Evolutionary conservation across 2,113 vertebrate genomes (phyloP).

Genomic region (Phycodurus eques): DNA sequence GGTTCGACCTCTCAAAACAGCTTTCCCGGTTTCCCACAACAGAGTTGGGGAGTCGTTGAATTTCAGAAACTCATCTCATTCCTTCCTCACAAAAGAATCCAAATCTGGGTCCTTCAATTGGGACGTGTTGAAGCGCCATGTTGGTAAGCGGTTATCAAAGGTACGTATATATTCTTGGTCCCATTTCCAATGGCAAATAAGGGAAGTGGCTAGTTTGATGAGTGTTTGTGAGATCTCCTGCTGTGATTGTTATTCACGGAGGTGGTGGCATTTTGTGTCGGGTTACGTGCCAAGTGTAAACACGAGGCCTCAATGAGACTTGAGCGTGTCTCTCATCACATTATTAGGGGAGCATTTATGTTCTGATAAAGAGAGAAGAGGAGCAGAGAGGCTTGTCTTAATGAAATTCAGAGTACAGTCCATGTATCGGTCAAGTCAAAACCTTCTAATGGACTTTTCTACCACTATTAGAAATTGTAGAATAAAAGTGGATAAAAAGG

Average conservation of each 20-base stretch:
- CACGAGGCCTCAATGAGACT: not conserved
- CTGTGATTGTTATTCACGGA: not conserved
- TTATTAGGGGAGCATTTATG: not conserved
- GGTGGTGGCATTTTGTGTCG: constrained; percentile 3
- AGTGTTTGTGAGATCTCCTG: not conserved
- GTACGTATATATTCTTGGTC: no score
- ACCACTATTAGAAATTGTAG: not conserved
- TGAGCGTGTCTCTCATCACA: not conserved
- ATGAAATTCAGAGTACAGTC: not conserved
- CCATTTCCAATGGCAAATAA: not conserved
- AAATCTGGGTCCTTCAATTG: no score
- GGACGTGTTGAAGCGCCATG: no score
- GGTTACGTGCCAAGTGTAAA: not conserved
- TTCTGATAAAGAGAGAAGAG: not conserved
- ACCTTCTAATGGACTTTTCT: not conserved
- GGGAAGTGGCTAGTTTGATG: not conserved
- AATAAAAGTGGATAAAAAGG: not conserved
- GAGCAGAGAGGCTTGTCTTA: no score
- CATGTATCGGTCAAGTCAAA: not conserved
- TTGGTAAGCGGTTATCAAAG: no score
- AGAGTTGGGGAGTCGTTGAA: no score
- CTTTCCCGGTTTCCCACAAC: no score
- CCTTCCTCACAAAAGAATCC: no score
- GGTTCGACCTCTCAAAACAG: no score
- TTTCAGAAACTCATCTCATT: no score